Base-by-base conservation (phyloP, 2,888 invertebrate genomes). In the Ophion ventricosus region DNA sequence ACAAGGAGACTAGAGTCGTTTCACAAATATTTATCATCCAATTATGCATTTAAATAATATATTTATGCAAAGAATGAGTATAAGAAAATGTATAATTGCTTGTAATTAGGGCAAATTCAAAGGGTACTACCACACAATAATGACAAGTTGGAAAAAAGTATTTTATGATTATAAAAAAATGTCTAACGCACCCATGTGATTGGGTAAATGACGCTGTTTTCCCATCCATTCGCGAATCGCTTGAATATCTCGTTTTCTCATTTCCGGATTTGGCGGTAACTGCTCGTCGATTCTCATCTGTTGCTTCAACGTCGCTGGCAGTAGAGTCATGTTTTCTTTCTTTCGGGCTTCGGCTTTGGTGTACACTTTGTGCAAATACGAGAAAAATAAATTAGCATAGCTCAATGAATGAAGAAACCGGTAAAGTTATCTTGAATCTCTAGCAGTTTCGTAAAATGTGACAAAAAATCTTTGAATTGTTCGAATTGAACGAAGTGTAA, bases 171-270 rank as follows among this genome's bases (percentile, higher is more conserved):
- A 25, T n/a, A 20, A 69, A n/a, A 29, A 14, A 35, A 49, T 40
- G 0, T 0, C 70, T 20, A 49, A 80, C 79, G 74, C 72, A 93
- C 93, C 93, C 90, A 93, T 93, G 63, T 93, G 91, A 78, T 92
- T 90, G 20, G 93, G 93, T 20, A 93, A 87, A 86, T 93, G 93
- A 14, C 92, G 91, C 79, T 93, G 93, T 82, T 93, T 93, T 3
- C 88, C 83, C 2, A 93, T 88, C 93, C 93, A 93, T 54, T 93
- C 91, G 61, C 91, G 89, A 49, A 93, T 87, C 0, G 90, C 89
- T 2, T 82, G 85, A 54, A 93, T 84, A 57, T 93, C 93, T 20
- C 89, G 87, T 80, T 90, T 91, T 64, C 91, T 90, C 90, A 90
- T 90, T 86, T 92, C 91, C 57, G 91, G 89, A 89, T 93, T 89